A percentile compares a stretch with the other conserved stretches of the same genome.
phyloP scores from a whole-genome alignment of 2,888 invertebrate species.

The Thecocarcelia acutangulata region DNA sequence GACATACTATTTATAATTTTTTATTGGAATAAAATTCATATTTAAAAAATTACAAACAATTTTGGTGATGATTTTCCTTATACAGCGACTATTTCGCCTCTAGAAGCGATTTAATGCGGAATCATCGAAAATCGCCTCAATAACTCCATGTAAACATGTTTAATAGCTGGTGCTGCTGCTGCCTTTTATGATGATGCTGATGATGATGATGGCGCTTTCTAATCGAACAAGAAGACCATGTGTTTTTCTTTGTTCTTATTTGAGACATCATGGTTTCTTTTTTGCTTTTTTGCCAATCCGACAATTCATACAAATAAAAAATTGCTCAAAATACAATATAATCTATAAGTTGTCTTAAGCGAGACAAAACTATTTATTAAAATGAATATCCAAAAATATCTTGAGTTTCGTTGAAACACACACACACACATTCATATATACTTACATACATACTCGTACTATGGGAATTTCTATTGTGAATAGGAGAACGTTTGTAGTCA shows the following conservation, averaged over 20 bases:
- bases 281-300: neutral
- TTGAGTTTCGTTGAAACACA: no score
- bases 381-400: neutral
- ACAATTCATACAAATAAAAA: conserved; percentile 51
- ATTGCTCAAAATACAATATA: conserved; percentile 17
- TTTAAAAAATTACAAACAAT: conserved; percentile 31
- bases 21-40: neutral
- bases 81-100: neutral
- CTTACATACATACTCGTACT: neutral
- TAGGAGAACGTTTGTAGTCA: neutral
- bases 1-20: no score
- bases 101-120: conserved; percentile 38
- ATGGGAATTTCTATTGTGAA: neutral
- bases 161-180: conserved; percentile 8
- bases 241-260: conserved; percentile 41
- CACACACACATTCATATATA: no score
- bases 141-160: neutral
- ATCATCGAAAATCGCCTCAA: conserved; percentile 46
- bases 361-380: conserved; percentile 40
- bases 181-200: neutral
- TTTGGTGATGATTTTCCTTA: neutral
- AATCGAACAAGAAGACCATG: conserved; percentile 41
- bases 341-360: conserved; percentile 43
- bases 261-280: neutral
- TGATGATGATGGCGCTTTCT: neutral